Base-by-base conservation (phyloP, 2,113 vertebrate genomes). In the cat (Felis catus) region DNA sequence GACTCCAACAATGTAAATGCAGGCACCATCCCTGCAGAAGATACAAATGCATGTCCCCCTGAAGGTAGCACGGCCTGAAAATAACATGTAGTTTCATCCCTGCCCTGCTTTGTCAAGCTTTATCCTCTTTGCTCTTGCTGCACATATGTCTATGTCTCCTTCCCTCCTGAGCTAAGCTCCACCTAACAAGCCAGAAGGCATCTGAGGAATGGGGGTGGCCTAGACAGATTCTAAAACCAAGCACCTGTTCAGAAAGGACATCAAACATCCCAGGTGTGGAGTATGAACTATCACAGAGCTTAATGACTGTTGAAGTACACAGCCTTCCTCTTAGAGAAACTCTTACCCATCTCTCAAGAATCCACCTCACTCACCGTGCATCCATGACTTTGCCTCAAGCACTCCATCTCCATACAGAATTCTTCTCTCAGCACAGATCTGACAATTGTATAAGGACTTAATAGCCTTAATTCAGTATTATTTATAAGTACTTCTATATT, bases 171-270 rank as follows among this genome's bases (percentile, higher is more conserved):
- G 39, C 63, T 91, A 82, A 73, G 6, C 7, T 92, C 66, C 89
- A 53, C 19, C 51, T 84, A n/a, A 76, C 29, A 85, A 96, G 86
- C 27, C 6, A 89, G 53, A 83, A 68, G 11, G 14, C 66, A 86
- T 89, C 41, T 89, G 33, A 53, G 73, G 55, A 85, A 29, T 29
- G 13, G 23, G 36, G 16, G 29, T 58, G 4, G 6, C 27, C 41
- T 89, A 93, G 19, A 74, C 95, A 74, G 19, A 45, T 55, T 71
- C 66, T 83, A 68, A 93, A 94, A 83, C 45, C 63, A 95, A 96
- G 65, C 33, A 66, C 16, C 15, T 86, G 19, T 65, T 65, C 25
- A 63, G 14, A 93, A 51, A n/a, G 61, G 7, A 53, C 19, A 53
- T 73, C 29, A 87, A 21, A 66, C 9, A 84, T 53, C 39, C 11